Base-by-base conservation (phyloP, 2,888 invertebrate genomes). In the Dasysyrphus albostriatus region DNA sequence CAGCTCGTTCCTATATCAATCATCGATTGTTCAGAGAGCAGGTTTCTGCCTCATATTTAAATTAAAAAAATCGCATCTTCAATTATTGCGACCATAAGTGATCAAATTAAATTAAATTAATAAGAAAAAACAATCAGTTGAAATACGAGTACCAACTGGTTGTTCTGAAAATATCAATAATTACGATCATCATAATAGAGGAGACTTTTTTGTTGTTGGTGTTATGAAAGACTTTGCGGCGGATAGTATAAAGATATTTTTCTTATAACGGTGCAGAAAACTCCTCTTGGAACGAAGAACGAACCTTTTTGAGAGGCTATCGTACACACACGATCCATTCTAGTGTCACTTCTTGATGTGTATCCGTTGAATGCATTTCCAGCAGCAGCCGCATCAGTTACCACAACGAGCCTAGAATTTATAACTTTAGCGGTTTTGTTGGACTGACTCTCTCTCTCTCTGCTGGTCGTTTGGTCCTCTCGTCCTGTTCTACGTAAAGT, bases 261-360 rank as follows among this genome's bases (percentile, higher is more conserved):
- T 47, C 56, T 58, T 75, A 87, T 87, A 87, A 87, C 87, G 82
- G 87, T 87, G 87, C 82, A 78, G 73, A 87, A 75, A 65, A 82
- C 70, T 47, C 63, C 82, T 54, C 65, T 65, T 82, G 42, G 54
- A 75, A 70, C 61, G 42, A 61, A 58, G 70, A 79, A 44, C 78
- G 75, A 79, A 79, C 87, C 79, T 83, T 87, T 87, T 87, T 67
- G 54, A 87, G 83, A 75, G 74, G 75, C 65, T 75, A 72, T 83
- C 42, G 72, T 79, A 79, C 75, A 82, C 74, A 82, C 63, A 82
- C 82, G 75, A 87, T 82, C 87, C 70, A 74, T 70, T 85, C 81
- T 77, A 56, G 85, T 85, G 82, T 85, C 87, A 87, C 70, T 87
- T 67, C 74, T 87, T 75, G 82, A 83, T 82, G 83, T 82, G 82